These are phyloP conservation scores for Scolopax mira DNA, from an alignment of 2,113 vertebrate species.

Conservation along the genomic window DNA sequence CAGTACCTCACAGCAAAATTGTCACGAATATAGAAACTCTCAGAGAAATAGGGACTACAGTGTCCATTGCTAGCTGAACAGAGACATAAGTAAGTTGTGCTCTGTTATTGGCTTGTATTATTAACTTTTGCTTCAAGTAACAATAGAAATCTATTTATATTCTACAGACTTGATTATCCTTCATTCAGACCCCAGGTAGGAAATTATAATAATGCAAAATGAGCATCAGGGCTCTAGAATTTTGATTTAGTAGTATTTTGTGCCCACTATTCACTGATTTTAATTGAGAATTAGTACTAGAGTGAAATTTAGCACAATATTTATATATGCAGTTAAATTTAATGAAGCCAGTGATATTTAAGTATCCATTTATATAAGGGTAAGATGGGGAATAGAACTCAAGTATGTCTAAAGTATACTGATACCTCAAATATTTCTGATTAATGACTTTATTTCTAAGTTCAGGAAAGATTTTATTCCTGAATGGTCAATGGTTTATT, in stretches of 20 bases:
- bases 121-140: background rate
- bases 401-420: background rate
- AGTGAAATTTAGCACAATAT: slow-evolving; percentile 3
- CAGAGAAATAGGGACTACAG: background rate
- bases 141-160: slow-evolving; percentile 26
- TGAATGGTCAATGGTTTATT: background rate
- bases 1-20: background rate
- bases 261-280: background rate
- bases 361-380: background rate
- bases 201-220: background rate
- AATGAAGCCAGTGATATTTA: slow-evolving; percentile 37
- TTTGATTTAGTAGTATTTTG: slow-evolving; percentile 16
- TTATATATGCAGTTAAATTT: slow-evolving; percentile 22
- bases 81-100: background rate
- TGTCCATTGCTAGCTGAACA: background rate
- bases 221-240: background rate
- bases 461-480: background rate
- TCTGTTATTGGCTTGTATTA: background rate
- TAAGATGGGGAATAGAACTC: background rate
- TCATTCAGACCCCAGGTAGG: background rate
- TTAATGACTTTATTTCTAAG: background rate
- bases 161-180: background rate
- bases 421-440: background rate
- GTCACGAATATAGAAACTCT: background rate
- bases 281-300: slow-evolving; percentile 1